These are phyloP conservation scores for Caenorhabditis macrosperma DNA, from an alignment of 2,888 invertebrate species.

Conservation along the genomic window DNA sequence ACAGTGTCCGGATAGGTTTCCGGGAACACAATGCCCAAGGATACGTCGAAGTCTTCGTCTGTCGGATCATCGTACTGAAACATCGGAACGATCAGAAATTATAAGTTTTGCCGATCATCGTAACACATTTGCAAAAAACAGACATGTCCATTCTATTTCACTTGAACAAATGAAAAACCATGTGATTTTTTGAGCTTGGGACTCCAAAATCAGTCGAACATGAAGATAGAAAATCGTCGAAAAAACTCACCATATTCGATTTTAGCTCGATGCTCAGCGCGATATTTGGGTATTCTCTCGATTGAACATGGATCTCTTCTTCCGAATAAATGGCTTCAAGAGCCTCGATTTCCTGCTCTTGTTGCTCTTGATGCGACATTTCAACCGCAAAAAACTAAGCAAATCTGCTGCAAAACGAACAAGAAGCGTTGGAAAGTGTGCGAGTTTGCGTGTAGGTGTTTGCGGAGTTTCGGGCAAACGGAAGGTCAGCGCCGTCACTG, in stretches of 20 bases:
- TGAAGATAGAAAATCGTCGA: not conserved
- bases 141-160: not conserved
- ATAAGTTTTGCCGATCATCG: not conserved
- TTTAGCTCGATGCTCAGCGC: conserved; percentile 60
- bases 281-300: conserved; percentile 62
- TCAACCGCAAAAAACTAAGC: not conserved
- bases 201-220: too few species aligned
- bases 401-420: not conserved
- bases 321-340: conserved; percentile 68
- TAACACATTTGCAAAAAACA: not conserved
- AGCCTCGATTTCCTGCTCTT: conserved; percentile 69
- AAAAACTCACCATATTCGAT: conserved; percentile 56
- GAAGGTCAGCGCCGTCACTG: not conserved
- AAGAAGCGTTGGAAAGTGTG: conserved; percentile 14
- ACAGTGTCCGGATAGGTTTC: conserved; percentile 75
- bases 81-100: not conserved
- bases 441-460: conserved; percentile 21
- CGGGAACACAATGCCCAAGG: conserved; percentile 63
- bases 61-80: conserved; percentile 55
- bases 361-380: conserved; percentile 65
- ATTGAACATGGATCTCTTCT: conserved; percentile 58
- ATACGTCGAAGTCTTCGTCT: conserved; percentile 61
- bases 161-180: too few species aligned
- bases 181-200: too few species aligned
- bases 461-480: conserved; percentile 25